phyloP scores from a whole-genome alignment of 2,888 invertebrate genomes.

The Xanthorhoe designata region DNA sequence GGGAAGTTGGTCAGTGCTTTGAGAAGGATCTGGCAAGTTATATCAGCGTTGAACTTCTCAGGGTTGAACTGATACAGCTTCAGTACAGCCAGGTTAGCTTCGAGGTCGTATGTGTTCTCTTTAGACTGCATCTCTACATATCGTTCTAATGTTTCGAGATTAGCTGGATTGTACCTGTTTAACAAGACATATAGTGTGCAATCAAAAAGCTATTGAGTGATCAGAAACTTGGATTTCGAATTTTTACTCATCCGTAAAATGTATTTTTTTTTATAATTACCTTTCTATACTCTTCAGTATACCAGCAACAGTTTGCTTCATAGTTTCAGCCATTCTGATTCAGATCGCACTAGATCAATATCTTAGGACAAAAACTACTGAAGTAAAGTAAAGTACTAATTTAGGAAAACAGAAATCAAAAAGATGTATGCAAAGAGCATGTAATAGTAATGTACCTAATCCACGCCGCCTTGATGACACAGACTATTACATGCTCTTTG shows the following conservation, averaged over 20 bases:
- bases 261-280: slow-evolving; percentile 85
- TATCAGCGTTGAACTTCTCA: slow-evolving; percentile 91
- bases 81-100: slow-evolving; percentile 97
- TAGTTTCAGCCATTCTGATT: slow-evolving; percentile 90
- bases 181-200: slow-evolving; percentile 19
- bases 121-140: slow-evolving; percentile 97
- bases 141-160: slow-evolving; percentile 94
- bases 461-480: neutral
- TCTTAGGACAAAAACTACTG: neutral
- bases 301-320: slow-evolving; percentile 93
- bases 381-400: too few species aligned
- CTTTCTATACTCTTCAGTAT: slow-evolving; percentile 97
- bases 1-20: slow-evolving; percentile 99
- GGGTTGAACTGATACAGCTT: slow-evolving; percentile 99
- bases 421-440: neutral
- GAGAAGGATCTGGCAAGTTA: slow-evolving; percentile 95
- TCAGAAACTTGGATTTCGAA: neutral
- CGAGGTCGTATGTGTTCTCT: slow-evolving; percentile 97
- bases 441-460: too few species aligned
- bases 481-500: too few species aligned
- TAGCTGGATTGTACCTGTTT: slow-evolving; percentile 97
- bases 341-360: slow-evolving; percentile 2
- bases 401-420: neutral
- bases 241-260: neutral
- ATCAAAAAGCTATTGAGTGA: neutral